phyloP scores from a whole-genome alignment of 2,888 invertebrate genomes.

The Scaptomyza cyrtandrae region DNA sequence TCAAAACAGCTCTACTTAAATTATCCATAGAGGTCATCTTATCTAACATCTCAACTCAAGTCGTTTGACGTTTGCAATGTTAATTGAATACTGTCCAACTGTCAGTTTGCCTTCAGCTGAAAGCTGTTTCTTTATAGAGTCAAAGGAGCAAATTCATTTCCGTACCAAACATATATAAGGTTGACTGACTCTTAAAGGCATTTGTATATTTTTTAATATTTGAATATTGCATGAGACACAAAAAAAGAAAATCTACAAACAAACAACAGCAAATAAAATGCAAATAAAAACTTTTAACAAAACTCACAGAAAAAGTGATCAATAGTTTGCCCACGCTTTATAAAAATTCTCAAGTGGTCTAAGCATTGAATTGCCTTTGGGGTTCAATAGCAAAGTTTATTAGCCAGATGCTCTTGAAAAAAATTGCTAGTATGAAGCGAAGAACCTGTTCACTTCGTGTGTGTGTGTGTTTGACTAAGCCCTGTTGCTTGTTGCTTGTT shows the following conservation, averaged over 20 bases:
- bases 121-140: background rate
- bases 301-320: background rate
- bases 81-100: background rate
- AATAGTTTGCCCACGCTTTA: background rate
- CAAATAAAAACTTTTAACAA: background rate
- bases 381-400: background rate
- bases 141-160: background rate
- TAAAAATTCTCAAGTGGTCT: background rate
- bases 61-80: background rate
- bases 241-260: background rate
- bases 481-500: slow-evolving; percentile 9
- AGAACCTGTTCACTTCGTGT: background rate
- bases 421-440: background rate
- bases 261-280: background rate
- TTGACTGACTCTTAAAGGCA: background rate
- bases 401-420: background rate
- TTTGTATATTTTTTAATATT: background rate
- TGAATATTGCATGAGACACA: background rate
- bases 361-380: background rate
- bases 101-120: background rate
- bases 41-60: background rate
- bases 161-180: background rate
- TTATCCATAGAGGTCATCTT: background rate
- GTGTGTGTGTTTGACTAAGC: slow-evolving; percentile 6
- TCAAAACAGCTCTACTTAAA: background rate